Conservation (phyloP, 1,140 invertebrate genomes). For the Orchesella cincta region DNA sequence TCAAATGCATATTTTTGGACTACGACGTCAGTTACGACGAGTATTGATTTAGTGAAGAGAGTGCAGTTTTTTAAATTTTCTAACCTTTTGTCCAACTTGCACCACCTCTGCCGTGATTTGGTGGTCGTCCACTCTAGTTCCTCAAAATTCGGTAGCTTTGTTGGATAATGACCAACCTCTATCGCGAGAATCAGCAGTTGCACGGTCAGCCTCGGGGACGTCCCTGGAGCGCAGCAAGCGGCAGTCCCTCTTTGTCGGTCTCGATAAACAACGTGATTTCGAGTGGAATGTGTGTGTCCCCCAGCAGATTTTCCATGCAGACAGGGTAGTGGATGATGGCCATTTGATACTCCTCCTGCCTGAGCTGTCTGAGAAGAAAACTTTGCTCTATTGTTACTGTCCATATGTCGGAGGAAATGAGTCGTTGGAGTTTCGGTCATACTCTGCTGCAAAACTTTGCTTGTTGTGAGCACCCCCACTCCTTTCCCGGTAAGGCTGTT, state of each 20-base stretch:
- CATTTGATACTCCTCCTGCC: neutral
- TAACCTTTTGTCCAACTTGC: too few species aligned
- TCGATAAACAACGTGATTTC: neutral
- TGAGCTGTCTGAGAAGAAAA: neutral
- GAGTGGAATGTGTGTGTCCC: neutral
- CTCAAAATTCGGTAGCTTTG: neutral
- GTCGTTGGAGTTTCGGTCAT: constrained; percentile 11
- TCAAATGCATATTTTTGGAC: too few species aligned
- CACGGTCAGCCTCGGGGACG: constrained; percentile 32
- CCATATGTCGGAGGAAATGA: constrained; percentile 19
- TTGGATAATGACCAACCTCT: constrained; percentile 1
- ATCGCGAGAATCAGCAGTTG: constrained; percentile 33
- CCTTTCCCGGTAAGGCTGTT: constrained; percentile 14
- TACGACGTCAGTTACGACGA: too few species aligned
- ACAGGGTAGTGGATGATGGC: neutral
- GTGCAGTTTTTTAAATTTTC: too few species aligned
- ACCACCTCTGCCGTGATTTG: too few species aligned
- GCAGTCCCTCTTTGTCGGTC: constrained; percentile 1
- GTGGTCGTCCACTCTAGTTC: too few species aligned
- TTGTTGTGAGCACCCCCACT: constrained; percentile 26
- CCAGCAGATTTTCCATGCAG: too few species aligned
- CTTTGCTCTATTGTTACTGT: constrained; percentile 1
- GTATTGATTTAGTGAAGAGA: too few species aligned
- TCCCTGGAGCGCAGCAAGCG: neutral
- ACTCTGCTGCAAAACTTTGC: neutral